Evolutionary conservation across 2,797 vertebrate species (phyloP).

Genomic region (Eospalax fontanierii): DNA sequence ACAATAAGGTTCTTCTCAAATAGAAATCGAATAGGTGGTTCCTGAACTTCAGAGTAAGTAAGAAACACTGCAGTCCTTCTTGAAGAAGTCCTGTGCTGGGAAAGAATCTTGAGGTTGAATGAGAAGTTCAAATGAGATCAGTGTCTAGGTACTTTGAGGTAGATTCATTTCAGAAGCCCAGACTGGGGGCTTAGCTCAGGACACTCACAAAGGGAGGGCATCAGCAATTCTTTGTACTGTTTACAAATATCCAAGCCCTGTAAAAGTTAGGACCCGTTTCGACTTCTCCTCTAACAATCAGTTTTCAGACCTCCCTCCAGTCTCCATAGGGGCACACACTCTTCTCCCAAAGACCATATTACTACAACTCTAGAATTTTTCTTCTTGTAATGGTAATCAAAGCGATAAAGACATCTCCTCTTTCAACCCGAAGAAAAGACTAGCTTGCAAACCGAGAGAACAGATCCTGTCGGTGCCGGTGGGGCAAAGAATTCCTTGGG

Average conservation of each 20-base stretch:
- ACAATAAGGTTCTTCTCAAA: constrained; percentile 56
- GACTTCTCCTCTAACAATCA: constrained; percentile 71
- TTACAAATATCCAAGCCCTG: constrained; percentile 72
- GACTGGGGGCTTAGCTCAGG: constrained; percentile 1
- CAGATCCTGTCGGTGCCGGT: constrained; percentile 59
- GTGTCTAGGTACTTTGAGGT: constrained; percentile 64
- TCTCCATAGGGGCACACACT: constrained; percentile 31
- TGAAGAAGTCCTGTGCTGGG: not conserved
- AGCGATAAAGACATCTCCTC: constrained; percentile 78
- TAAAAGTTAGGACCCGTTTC: constrained; percentile 75
- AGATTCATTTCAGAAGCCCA: constrained; percentile 72
- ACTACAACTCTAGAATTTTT: constrained; percentile 66
- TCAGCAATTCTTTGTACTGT: constrained; percentile 34
- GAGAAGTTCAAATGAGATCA: constrained; percentile 63
- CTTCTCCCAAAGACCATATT: constrained; percentile 61
- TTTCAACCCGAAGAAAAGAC: constrained; percentile 79
- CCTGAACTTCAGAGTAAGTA: constrained; percentile 47
- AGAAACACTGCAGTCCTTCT: constrained; percentile 62
- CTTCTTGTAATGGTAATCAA: constrained; percentile 82
- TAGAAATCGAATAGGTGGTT: constrained; percentile 60
- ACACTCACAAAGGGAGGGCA: constrained; percentile 29
- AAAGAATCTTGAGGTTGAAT: constrained; percentile 73
- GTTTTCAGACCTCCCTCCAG: constrained; percentile 68
- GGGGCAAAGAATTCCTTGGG: constrained; percentile 73
- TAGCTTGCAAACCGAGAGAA: constrained; percentile 70